Evolutionary conservation across 2,888 invertebrate genomes (phyloP), one percentile per base, ranked within the genome.

Genomic region (Habrosyne pyritoides): DNA sequence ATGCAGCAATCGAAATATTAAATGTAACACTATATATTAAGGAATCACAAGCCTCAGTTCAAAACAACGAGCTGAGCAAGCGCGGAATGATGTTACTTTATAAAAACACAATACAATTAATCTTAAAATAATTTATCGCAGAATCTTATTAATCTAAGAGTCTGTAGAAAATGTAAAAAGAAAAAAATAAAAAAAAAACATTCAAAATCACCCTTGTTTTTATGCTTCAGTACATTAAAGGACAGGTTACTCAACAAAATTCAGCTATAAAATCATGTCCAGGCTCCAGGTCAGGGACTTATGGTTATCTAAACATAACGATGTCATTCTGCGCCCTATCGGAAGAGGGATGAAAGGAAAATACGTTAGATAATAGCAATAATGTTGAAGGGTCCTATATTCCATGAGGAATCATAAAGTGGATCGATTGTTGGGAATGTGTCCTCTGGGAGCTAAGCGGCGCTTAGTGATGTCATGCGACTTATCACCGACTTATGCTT

Each of bases 361-460:
- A 50, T 50, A n/a, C 50, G 50, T 21, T 10, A 22, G 28, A 50
- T 28, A 50, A 50, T 50, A 28, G 28, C 4, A n/a, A 18, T 28
- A 28, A 28, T 42, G 42, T 18, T 18, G 8, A 42, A 42, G 42
- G 42, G 42, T 18, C 12, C 67, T 57, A 63, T 47, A 53, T 7
- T 42, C 50, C 57, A 54, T 65, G 54, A 61, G 54, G 56, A 67
- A 61, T 61, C 47, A 57, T 55, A 18, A 7, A 42, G 18, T 42
- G 42, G 42, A 42, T 42, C 42, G 42, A 42, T 42, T 42, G 42
- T 42, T 18, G 42, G 18, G 42, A 42, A 42, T 18, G 42, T 7
- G 18, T 18, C 42, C 42, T 42, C 8, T 18, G 42, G 42, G 42
- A 42, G 42, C 18, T 4, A 33, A n/a, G 33, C 8, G 18, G 42